phyloP scores from a whole-genome alignment of 2,113 vertebrate genomes.

The Rhynchopsitta pachyrhyncha region DNA sequence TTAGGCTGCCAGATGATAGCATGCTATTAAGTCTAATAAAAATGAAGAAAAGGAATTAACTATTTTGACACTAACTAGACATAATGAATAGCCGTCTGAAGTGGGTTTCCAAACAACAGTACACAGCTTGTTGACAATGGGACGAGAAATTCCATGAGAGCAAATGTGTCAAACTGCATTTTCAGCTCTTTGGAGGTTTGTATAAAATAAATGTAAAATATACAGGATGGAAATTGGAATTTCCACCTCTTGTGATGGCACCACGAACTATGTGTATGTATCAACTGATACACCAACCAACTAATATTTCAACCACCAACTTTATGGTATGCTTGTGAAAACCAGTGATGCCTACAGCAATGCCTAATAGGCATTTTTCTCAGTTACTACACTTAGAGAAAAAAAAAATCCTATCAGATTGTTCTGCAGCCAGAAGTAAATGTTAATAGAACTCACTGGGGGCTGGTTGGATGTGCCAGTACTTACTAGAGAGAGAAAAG shows the following conservation, averaged over 20 bases:
- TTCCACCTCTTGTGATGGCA: not conserved
- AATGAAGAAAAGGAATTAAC: not conserved
- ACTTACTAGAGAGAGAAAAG: not conserved
- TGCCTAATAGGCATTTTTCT: not conserved
- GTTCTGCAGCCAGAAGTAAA: not conserved
- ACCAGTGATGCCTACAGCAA: not conserved
- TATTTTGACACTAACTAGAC: slow-evolving; percentile 53
- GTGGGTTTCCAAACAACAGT: not conserved
- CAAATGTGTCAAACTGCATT: not conserved
- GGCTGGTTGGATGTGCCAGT: not conserved
- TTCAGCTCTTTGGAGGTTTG: not conserved
- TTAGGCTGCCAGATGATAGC: slow-evolving; percentile 26
- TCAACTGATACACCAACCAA: not conserved
- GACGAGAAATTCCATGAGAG: not conserved
- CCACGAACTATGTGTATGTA: fast-evolving
- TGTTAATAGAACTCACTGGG: not conserved
- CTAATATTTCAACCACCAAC: not conserved
- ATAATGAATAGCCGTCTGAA: slow-evolving; percentile 39
- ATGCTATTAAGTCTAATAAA: not conserved
- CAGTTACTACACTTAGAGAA: not conserved
- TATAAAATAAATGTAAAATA: not conserved
- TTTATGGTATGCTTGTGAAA: not conserved
- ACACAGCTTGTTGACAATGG: not conserved
- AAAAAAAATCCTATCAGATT: not conserved
- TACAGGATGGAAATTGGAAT: not conserved